phyloP scores from a whole-genome alignment of 2,888 invertebrate species.

The Steinernema hermaphroditum region DNA sequence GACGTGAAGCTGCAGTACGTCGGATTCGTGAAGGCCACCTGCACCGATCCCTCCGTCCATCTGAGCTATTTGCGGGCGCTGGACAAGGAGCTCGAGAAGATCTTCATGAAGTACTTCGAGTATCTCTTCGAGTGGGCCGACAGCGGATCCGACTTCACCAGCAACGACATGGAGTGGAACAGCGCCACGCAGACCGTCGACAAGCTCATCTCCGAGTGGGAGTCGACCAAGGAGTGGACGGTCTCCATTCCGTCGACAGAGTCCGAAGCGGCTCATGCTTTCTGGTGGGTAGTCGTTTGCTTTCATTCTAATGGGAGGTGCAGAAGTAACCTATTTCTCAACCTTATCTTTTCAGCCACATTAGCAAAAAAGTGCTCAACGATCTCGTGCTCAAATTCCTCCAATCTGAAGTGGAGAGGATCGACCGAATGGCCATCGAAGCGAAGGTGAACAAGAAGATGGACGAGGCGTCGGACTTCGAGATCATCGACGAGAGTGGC shows the following conservation, averaged over 20 bases:
- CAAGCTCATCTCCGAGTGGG: conserved; percentile 38
- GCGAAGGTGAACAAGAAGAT: not conserved
- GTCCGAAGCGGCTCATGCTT: conserved; percentile 37
- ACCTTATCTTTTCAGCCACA: conserved; percentile 18
- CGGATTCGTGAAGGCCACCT: conserved; percentile 67
- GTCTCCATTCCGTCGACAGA: conserved; percentile 40
- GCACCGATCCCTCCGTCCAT: conserved; percentile 41
- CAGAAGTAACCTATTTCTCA: too few relatives aligned
- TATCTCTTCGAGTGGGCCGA: conserved; percentile 80
- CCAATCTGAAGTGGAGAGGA: conserved; percentile 4
- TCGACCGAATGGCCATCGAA: conserved; percentile 8
- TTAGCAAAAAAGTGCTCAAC: conserved; percentile 8
- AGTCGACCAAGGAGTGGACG: conserved; percentile 36
- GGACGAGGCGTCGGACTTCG: not conserved
- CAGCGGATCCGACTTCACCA: conserved; percentile 34
- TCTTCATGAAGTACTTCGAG: conserved; percentile 76
- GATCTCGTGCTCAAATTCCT: conserved; percentile 14
- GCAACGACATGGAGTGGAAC: conserved; percentile 34
- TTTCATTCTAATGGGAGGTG: too few relatives aligned
- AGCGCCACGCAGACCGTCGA: conserved; percentile 40
- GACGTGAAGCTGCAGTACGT: conserved; percentile 78
- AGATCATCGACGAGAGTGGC: not conserved
- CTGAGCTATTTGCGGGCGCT: conserved; percentile 38
- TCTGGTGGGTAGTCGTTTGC: conserved; percentile 41
- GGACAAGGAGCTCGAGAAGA: conserved; percentile 46